These are phyloP conservation scores for Phorcus lineatus DNA, from an alignment of 2,888 invertebrate genomes.

Conservation along the genomic window DNA sequence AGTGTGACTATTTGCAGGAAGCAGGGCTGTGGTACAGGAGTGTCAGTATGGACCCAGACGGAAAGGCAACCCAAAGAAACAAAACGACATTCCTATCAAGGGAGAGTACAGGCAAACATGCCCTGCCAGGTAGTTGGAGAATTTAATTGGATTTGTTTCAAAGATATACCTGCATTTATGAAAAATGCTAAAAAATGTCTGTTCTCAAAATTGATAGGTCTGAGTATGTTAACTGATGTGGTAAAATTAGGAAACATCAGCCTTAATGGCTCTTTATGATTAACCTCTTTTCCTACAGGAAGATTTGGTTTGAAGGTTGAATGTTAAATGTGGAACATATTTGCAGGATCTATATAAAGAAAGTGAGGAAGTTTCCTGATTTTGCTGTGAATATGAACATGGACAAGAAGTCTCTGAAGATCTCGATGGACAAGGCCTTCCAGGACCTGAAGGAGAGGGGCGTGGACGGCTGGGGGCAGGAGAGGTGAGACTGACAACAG, in stretches of 20 bases:
- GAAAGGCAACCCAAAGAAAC: conserved; percentile 66
- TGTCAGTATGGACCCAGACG: conserved; percentile 75
- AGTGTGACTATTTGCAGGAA: no score
- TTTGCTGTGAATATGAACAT: conserved; percentile 66
- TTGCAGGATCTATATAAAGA: conserved; percentile 74
- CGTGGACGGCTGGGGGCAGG: conserved; percentile 67
- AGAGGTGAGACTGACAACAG: conserved; percentile 55
- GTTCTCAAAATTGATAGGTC: no score
- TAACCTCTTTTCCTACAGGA: no score
- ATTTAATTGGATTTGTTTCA: neutral
- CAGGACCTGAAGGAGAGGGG: conserved; percentile 68
- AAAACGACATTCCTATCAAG: conserved; percentile 36
- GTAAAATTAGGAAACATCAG: no score
- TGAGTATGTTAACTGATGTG: no score
- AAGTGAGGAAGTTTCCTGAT: conserved; percentile 73
- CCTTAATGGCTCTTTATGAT: no score
- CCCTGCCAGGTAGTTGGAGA: conserved; percentile 70
- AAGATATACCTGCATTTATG: no score
- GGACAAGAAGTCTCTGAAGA: conserved; percentile 71
- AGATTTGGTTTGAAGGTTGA: no score
- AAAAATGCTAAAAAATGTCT: no score
- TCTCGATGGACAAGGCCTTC: conserved; percentile 74
- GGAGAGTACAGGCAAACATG: conserved; percentile 72
- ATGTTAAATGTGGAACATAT: no score
- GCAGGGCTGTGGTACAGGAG: conserved; percentile 75